phyloP scores from a whole-genome alignment of 2,888 invertebrate genomes.

The Pelosia muscerda region DNA sequence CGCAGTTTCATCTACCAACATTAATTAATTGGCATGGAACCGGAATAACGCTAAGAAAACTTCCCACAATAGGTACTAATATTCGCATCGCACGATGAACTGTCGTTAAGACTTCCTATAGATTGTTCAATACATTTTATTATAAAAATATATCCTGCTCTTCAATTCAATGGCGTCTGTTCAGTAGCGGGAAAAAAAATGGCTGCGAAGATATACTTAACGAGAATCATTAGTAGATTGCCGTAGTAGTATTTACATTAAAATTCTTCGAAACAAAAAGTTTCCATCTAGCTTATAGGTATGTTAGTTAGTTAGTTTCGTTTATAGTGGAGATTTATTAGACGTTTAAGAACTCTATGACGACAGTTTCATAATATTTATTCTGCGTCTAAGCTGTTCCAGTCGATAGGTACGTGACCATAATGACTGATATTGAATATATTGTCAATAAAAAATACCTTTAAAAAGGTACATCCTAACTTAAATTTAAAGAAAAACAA shows the following conservation, averaged over 20 bases:
- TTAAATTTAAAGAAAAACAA: no score
- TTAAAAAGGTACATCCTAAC: background rate
- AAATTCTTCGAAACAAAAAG: slow-evolving; percentile 45
- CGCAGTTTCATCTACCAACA: no score
- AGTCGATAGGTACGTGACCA: background rate
- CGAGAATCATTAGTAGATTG: slow-evolving; percentile 54
- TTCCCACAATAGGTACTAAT: slow-evolving; percentile 42
- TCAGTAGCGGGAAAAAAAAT: slow-evolving; percentile 33
- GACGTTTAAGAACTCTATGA: slow-evolving; percentile 30
- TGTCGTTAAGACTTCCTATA: slow-evolving; percentile 46
- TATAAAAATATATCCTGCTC: slow-evolving; percentile 41
- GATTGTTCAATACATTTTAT: slow-evolving; percentile 40
- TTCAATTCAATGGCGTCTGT: slow-evolving; percentile 43
- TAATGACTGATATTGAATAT: slow-evolving; percentile 20
- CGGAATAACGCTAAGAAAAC: slow-evolving; percentile 25
- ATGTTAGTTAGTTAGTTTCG: slow-evolving; percentile 35
- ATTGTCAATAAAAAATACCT: background rate
- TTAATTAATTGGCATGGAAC: background rate
- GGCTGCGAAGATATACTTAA: slow-evolving; percentile 39
- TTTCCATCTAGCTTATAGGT: slow-evolving; percentile 27
- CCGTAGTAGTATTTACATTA: slow-evolving; percentile 47
- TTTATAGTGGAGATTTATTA: slow-evolving; percentile 37
- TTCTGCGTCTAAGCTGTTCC: no score
- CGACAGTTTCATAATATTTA: no score
- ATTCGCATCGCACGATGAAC: slow-evolving; percentile 40